Base-by-base conservation (phyloP, 2,888 invertebrate species). In the Rotaria sp. region DNA sequence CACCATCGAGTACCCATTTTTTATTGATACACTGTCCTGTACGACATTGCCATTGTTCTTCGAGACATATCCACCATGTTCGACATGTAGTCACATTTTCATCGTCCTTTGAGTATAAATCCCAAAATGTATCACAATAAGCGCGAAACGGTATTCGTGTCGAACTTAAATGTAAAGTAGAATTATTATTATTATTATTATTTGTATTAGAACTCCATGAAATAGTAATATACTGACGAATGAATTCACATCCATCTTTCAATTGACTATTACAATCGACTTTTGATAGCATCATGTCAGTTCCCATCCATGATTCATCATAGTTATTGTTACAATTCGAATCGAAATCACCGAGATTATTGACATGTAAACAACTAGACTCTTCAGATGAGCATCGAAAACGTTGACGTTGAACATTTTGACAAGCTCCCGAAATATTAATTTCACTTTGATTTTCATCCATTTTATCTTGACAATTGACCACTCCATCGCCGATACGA, bases 121-220 rank as follows among this genome's bases (percentile, higher is more conserved):
- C 26, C 75, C 75, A 75, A 41, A 75, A 75, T 38, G 38, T 75
- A 75, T 75, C 75, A 75, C 75, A 75, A 41, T 75, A 75, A 11
- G 38, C 41, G 11, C 75, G 75, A 75, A 41, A 75, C 15, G 41
- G 26, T 5, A 75, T 75, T 41, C 35, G 38, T 24, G 75, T 75
- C 41, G 24, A 35, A 38, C 8, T 38, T 3, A 38, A 21, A 11
- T 5, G 15, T 8, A 38, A 8, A 26, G 8, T 24, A 75, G 7
- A 75, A 24, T 21, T 24, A 21, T 21, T 1, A 24, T 21, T 7
- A 24, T 26, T 7, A 24, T 21, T 24, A 21, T 21, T 1, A 24
- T 21, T 7, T 7, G 26, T 7, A 7, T 26, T 45, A 45, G 45
- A 10, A 5, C 7, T 41, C 24, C 38, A 75, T 24, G 75, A 75